A percentile compares a stretch with the other conserved stretches of the same genome.
These are phyloP conservation scores for Ylistrum balloti DNA, from an alignment of 1,140 invertebrate genomes.

Conservation along the genomic window DNA sequence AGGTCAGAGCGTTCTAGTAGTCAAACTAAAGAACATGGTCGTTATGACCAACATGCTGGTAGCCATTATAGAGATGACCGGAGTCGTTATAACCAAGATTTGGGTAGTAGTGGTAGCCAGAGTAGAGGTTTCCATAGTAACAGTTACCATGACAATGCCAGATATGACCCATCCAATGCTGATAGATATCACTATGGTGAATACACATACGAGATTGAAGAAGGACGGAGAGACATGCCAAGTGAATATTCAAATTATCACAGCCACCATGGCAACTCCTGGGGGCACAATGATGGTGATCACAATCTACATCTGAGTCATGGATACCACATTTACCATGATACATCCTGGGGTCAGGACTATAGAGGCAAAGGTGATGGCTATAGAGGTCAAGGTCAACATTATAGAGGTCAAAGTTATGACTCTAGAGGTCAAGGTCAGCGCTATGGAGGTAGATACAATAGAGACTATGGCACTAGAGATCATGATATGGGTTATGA, in stretches of 20 bases:
- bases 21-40: neutral
- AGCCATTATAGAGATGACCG: neutral
- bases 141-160: neutral
- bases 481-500: neutral
- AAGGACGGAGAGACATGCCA: constrained; percentile 1
- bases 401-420: constrained; percentile 17
- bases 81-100: neutral
- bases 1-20: neutral
- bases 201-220: neutral
- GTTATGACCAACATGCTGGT: neutral
- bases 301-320: too few relatives aligned
- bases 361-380: neutral
- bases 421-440: neutral
- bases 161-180: neutral
- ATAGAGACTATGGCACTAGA: neutral
- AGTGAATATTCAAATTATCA: neutral
- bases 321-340: too few relatives aligned
- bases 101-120: neutral
- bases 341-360: neutral
- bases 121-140: neutral
- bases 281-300: too few relatives aligned
- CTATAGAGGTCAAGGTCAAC: neutral
- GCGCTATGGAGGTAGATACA: neutral
- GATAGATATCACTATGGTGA: constrained; percentile 4
- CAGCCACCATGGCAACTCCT: neutral